Base-by-base conservation (phyloP, 1,140 invertebrate species). In the Proales similis region DNA sequence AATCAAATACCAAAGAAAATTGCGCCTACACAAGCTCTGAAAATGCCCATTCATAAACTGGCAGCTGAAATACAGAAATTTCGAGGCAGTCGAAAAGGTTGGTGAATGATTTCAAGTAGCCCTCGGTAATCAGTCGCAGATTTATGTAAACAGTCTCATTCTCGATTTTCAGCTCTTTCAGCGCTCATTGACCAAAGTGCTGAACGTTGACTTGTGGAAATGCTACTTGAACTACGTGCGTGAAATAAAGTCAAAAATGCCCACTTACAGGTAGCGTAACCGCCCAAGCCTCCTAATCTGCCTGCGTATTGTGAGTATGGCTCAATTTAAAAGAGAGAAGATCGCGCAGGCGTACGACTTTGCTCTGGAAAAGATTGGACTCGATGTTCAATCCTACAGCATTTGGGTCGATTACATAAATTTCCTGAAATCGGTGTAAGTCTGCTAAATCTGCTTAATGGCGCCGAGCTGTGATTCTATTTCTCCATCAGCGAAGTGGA, bases 311-410 rank as follows among this genome's bases (percentile, higher is more conserved):
- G 2, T 24, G 7, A 19, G 48, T 20, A 20, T n/a, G 0, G 20
- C n/a, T 5, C 12, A 47, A 4, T 30, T 17, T 30, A 4, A 45
- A 74, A 94, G 92, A 71, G 93, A 98, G 75, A 98, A 96, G 80
- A 94, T 98, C 88, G 92, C 92, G 0, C 90, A 99, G 77, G 93
- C 94, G 0, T 99, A 96, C 73, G 94, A 98, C 76, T 98, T 97
- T 80, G 93, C 95, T 0, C 74, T 98, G 60, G 94, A 98, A 64
- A 97, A 97, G 78, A 96, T 99, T 69, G 95, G 95, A 2, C 87
- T 96, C 83, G 93, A 97, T 70, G 88, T 93, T 65, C 87, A 90
- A 74, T 92, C 91, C 0, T 93, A 88, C 72, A 84, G 85, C 20
- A 88, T 97, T 65, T 96, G 91, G 91, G 88, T 88, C 69, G 95